phyloP scores from a whole-genome alignment of 23 tunicate species.

The Trididemnum nubilum region DNA sequence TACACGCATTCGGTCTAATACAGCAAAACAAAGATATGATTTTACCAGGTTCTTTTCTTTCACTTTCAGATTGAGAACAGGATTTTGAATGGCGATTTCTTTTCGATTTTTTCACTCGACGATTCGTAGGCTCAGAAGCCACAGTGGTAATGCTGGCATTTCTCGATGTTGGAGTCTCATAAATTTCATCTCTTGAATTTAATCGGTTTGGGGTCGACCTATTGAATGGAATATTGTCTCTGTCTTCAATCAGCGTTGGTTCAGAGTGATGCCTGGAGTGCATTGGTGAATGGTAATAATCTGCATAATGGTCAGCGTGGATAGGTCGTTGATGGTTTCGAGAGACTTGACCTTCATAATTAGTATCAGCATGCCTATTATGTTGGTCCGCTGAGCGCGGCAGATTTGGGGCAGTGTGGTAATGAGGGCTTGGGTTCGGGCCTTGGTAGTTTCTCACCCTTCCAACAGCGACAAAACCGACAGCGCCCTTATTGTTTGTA shows the following conservation, averaged over 20 bases:
- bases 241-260: background rate
- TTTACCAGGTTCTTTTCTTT: background rate
- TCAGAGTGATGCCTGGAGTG: background rate
- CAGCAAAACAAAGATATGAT: no score
- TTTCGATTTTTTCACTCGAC: background rate
- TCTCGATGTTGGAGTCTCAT: background rate
- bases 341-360: no score
- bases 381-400: no score
- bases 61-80: background rate
- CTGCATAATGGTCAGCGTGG: background rate
- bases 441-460: slow-evolving; percentile 14
- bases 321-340: no score
- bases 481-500: slow-evolving; percentile 41
- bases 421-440: background rate
- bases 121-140: background rate
- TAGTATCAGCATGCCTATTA: no score
- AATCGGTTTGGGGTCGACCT: background rate
- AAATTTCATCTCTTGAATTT: background rate
- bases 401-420: background rate
- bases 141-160: background rate
- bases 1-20: no score
- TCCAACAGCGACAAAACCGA: slow-evolving; percentile 77
- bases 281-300: background rate
- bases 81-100: background rate
- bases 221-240: background rate